Percentiles rank a stretch among this genome's conserved stretches.
Evolutionary conservation across 2,888 invertebrate species (phyloP).

Genomic region (Digitonthophagus gazella): DNA sequence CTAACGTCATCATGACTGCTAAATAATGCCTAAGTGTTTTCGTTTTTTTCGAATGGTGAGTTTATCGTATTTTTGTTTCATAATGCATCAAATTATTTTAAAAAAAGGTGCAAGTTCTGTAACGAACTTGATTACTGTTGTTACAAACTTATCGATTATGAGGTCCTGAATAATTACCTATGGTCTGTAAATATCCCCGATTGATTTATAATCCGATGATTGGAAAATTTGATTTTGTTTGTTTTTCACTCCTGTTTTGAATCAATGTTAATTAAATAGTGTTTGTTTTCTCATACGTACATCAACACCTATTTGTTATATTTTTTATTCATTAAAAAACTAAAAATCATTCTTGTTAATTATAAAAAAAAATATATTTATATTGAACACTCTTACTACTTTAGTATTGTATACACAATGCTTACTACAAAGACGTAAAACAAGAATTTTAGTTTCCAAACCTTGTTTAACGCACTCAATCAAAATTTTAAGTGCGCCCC

Average conservation of each 20-base stretch:
- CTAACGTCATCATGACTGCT: slow-evolving; percentile 20
- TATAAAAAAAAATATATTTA: no score
- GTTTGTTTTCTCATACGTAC: no score
- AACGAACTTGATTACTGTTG: neutral
- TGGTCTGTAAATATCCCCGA: neutral
- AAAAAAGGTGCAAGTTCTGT: no score
- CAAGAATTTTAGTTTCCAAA: neutral
- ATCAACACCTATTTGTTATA: no score
- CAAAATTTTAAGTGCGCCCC: neutral
- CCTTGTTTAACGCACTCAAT: neutral
- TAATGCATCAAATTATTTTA: neutral
- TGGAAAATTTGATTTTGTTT: no score
- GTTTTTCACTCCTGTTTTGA: no score
- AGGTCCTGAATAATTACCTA: neutral
- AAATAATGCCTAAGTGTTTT: slow-evolving; percentile 44
- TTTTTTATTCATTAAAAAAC: no score
- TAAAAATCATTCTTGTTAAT: no score
- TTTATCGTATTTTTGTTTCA: slow-evolving; percentile 25
- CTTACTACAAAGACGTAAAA: neutral
- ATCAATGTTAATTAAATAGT: no score
- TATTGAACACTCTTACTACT: no score
- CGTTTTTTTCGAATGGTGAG: slow-evolving; percentile 51
- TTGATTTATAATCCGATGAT: neutral
- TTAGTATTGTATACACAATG: no score
- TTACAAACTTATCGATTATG: neutral